phyloP scores from a whole-genome alignment of 2,888 invertebrate genomes.

The Cylindroiulus punctatus region DNA sequence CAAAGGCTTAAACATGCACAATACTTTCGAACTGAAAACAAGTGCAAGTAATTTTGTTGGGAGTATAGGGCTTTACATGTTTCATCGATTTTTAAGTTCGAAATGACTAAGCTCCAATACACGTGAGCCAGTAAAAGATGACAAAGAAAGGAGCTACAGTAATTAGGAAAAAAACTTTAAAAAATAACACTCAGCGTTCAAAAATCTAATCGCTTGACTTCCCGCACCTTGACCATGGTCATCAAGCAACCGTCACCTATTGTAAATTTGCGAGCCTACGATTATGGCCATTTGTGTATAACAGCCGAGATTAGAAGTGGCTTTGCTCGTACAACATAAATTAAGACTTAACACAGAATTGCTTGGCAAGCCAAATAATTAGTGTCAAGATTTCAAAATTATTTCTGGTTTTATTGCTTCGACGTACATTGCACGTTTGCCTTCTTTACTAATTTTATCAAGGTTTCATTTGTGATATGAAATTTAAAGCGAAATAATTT shows the following conservation, averaged over 20 bases:
- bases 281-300: background rate
- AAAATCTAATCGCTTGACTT: background rate
- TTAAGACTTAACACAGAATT: background rate
- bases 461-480: background rate
- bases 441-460: background rate
- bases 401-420: background rate
- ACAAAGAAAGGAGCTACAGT: too few relatives aligned
- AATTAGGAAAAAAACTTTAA: too few relatives aligned
- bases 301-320: background rate
- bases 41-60: too few relatives aligned
- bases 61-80: too few relatives aligned
- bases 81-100: too few relatives aligned
- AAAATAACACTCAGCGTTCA: background rate
- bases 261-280: background rate
- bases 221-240: background rate
- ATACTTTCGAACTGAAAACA: too few relatives aligned
- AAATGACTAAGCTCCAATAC: too few relatives aligned
- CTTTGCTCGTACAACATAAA: background rate
- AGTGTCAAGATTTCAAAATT: background rate
- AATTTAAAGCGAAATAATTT: constrained; percentile 9
- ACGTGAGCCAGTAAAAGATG: too few relatives aligned
- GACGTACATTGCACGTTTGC: background rate
- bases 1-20: too few relatives aligned
- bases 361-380: background rate
- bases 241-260: background rate